These are phyloP conservation scores for Hesperophylax magnus DNA, from an alignment of 1,140 invertebrate species.

Conservation along the genomic window DNA sequence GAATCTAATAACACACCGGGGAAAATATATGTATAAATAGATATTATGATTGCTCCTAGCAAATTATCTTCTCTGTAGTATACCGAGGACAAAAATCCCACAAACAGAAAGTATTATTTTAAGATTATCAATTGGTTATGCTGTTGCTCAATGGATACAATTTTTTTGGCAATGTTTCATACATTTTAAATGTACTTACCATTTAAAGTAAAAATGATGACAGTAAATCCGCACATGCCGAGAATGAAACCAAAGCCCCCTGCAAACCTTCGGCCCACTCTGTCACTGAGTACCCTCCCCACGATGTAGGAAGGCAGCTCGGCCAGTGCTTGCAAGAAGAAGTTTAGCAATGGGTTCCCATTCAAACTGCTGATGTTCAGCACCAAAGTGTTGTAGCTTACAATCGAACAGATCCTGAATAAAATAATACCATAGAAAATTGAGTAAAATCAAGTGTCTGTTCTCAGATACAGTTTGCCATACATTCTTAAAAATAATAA, in stretches of 20 bases:
- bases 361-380: slow-evolving; percentile 74
- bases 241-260: slow-evolving; percentile 43
- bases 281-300: slow-evolving; percentile 59
- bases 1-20: too few species aligned
- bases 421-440: slow-evolving; percentile 36
- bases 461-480: too few species aligned
- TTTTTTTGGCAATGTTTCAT: too few species aligned
- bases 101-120: too few species aligned
- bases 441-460: too few species aligned
- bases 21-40: too few species aligned
- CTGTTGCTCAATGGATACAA: too few species aligned
- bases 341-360: slow-evolving; percentile 78
- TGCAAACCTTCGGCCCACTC: slow-evolving; percentile 44
- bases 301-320: slow-evolving; percentile 68
- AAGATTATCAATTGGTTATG: too few species aligned
- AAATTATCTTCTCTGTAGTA: too few species aligned
- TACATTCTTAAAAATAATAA: too few species aligned
- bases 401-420: slow-evolving; percentile 70
- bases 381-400: slow-evolving; percentile 73
- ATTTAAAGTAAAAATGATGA: slow-evolving; percentile 43
- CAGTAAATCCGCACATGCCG: slow-evolving; percentile 19
- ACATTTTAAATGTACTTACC: slow-evolving; percentile 39
- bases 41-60: too few species aligned
- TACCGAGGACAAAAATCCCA: too few species aligned
- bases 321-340: slow-evolving; percentile 72